Percentiles rank a stretch among this genome's conserved stretches.
Evolutionary conservation across 2,797 vertebrate genomes (phyloP).

Genomic region (Otolemur crassicaudatus): DNA sequence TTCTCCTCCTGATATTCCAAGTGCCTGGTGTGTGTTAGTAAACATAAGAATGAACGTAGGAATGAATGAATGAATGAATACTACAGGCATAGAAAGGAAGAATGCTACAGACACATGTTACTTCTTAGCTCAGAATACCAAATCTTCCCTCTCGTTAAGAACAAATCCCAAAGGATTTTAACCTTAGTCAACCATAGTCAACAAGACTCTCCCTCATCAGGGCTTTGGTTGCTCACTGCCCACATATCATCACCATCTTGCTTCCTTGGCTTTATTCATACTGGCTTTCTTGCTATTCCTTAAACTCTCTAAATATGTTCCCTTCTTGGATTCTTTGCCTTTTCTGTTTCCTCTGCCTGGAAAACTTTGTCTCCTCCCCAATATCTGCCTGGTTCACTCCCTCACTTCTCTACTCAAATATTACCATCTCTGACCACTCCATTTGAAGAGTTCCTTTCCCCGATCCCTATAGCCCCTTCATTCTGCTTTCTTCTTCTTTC

Average conservation of each 20-base stretch:
- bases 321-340: not conserved
- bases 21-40: not conserved
- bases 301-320: not conserved
- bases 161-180: conserved; percentile 18
- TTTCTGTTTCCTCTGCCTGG: not conserved
- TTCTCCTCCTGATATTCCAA: conserved; percentile 6
- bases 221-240: not conserved
- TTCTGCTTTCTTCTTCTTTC: conserved; percentile 37
- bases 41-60: not conserved
- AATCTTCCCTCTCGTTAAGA: conserved; percentile 22
- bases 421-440: not conserved
- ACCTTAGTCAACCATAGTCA: not conserved
- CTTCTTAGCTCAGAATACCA: conserved; percentile 45
- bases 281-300: not conserved
- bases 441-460: not conserved
- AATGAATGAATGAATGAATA: not conserved
- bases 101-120: not conserved
- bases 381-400: not conserved
- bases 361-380: not conserved
- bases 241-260: not conserved
- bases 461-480: not conserved
- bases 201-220: not conserved
- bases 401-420: not conserved
- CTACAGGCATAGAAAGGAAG: not conserved
- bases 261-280: not conserved